Conservation (phyloP, 2,888 invertebrate genomes). For the Drosophila falleni region DNA sequence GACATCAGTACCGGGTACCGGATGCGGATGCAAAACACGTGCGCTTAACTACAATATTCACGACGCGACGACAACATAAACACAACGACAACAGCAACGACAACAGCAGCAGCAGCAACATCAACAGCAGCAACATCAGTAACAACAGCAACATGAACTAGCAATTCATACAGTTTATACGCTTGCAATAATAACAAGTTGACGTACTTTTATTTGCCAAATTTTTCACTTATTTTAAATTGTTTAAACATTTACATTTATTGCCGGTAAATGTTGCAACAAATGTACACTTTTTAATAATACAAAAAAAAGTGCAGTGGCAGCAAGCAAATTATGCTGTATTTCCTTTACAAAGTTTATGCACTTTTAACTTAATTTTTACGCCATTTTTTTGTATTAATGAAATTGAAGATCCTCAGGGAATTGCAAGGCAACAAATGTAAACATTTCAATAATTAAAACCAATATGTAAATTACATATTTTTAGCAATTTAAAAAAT, state of each 20-base stretch:
- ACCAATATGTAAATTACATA: neutral
- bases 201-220: neutral
- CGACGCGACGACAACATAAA: slow-evolving; percentile 3
- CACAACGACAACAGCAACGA: slow-evolving; percentile 18
- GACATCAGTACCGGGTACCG: slow-evolving; percentile 82
- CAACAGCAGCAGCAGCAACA: neutral
- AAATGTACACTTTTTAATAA: neutral
- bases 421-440: neutral
- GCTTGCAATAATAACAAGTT: neutral
- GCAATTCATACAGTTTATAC: neutral
- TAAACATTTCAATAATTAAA: neutral
- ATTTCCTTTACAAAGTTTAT: neutral
- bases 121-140: neutral
- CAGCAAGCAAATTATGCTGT: neutral
- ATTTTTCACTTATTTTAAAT: neutral
- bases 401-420: no score
- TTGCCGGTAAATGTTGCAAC: neutral
- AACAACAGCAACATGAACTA: slow-evolving; percentile 11
- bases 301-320: neutral
- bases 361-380: neutral
- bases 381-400: neutral
- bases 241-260: neutral
- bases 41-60: slow-evolving; percentile 33
- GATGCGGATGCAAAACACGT: slow-evolving; percentile 77
- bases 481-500: no score